Percentiles rank a stretch among this genome's conserved stretches.
These are phyloP conservation scores for Leuciscus idus DNA, from an alignment of 2,113 vertebrate species.

Conservation along the genomic window DNA sequence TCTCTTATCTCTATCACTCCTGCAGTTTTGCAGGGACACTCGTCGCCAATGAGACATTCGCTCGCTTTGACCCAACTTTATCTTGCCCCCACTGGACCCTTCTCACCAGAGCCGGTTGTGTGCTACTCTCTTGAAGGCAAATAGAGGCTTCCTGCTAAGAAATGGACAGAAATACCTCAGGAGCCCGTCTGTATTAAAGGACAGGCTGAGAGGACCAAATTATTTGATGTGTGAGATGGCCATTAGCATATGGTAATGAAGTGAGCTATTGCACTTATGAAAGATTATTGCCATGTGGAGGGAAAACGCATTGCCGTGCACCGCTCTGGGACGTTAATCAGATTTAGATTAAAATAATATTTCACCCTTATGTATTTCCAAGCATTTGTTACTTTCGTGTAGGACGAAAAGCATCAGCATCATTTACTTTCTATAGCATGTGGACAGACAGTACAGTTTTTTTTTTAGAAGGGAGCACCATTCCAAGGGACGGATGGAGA, in stretches of 20 bases:
- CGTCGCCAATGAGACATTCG: neutral
- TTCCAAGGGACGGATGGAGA: neutral
- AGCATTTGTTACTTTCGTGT: neutral
- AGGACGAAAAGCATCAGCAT: neutral
- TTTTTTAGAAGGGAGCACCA: neutral
- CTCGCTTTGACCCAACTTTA: constrained; percentile 46
- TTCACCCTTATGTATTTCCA: neutral
- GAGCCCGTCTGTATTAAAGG: constrained; percentile 31
- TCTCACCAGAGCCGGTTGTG: constrained; percentile 5
- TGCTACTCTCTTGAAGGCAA: constrained; percentile 31
- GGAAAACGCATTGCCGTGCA: neutral
- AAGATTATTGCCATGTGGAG: neutral
- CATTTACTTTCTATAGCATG: neutral
- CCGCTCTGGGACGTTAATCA: neutral
- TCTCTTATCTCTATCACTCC: constrained; percentile 39
- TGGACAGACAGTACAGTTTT: neutral
- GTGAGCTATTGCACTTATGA: constrained; percentile 7
- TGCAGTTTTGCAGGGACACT: constrained; percentile 8
- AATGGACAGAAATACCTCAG: constrained; percentile 18
- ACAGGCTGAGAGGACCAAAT: constrained; percentile 33
- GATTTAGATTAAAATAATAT: neutral
- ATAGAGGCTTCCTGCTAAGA: constrained; percentile 9
- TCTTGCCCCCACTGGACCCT: constrained; percentile 40
- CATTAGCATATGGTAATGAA: constrained; percentile 33
- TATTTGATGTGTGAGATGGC: constrained; percentile 26